Evolutionary conservation across 2,797 vertebrate species (phyloP), one percentile per base, ranked within the genome.

Genomic region (Yasuhikotakia modesta): DNA sequence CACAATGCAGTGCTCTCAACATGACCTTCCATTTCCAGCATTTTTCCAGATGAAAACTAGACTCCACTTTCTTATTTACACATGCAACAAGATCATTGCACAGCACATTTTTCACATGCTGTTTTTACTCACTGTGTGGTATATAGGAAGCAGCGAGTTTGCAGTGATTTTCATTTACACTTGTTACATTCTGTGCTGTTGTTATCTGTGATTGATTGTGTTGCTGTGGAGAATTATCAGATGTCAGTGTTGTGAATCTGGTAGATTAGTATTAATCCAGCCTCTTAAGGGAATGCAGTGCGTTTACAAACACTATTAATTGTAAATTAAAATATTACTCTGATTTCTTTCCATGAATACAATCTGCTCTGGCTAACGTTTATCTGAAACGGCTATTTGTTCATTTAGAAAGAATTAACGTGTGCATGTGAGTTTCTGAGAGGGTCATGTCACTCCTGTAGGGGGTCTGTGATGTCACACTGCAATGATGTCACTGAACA

Each of bases 401-500:
- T n/a, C n/a, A n/a, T n/a, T n/a, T n/a, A n/a, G n/a, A n/a, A n/a
- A n/a, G n/a, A n/a, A n/a, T n/a, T n/a, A n/a, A n/a, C 45, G 30
- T 76, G 55, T 72, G 61, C 63, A 21, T 50, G 76, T 43, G 43
- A 17, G 45, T 39, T 45, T 58, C 64, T 65, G 43, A 32, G 24
- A 30, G n/a, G n/a, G n/a, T n/a, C n/a, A 4, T 65, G 19, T 35
- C 21, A 12, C 57, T 50, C 14, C 22, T 16, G 46, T 24, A 58
- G 3, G n/a, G 8, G n/a, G 8, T 39, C 66, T 57, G 21, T 78
- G 75, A 80, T 81, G 81, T 80, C 78, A 80, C 58, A 60, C n/a
- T 0, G 39, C 11, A 71, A 35, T 65, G 73, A 82, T 80, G 70
- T 74, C 58, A 78, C 35, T 13, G 60, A 74, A 78, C 75, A 73